Base-by-base conservation (phyloP, 2,888 invertebrate species). In the Ormyrus pomaceus region DNA sequence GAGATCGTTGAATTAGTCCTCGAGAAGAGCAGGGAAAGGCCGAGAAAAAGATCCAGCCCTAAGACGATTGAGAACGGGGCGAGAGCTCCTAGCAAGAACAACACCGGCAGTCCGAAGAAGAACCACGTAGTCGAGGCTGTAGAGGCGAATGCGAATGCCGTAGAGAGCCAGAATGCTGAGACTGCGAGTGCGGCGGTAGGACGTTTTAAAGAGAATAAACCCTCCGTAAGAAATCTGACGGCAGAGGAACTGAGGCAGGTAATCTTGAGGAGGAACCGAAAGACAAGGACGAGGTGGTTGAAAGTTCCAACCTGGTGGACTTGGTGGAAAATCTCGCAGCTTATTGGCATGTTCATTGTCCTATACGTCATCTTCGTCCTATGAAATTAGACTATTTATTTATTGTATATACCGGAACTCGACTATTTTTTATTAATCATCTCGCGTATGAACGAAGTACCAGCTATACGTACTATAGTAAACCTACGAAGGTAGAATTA, bases 271-370 rank as follows among this genome's bases (percentile, higher is more conserved):
- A 34, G 34, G 34, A 34, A 34, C 34, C 34, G 34, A 34, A 34
- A 34, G 34, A 34, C 34, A 2, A 45, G 11, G 48, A 53, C 53
- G 7, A 34, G 8, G 55, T 0, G 48, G 9, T n/a, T 9, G 0
- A 51, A 9, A 3, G 51, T 10, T n/a, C 51, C 45, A 11, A 68
- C n/a, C 9, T 68, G 68, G 59, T 69, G 58, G 45, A 45, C 45
- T 0, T 78, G 68, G 61, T 46, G 78, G 6, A 80, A 70, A n/a
- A 4, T 82, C 13, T 74, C 81, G 6, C 81, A 80, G 66, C 50
- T 83, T 19, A 61, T 69, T 19, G 80, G 76, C 6, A 11, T 84
- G 0, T 62, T 83, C 62, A 59, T 80, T 3, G 19, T 78, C 1
- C 13, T 83, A 8, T 82, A 80, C n/a, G 8, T 66, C 55, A 10